Evolutionary conservation across 2,888 invertebrate species (phyloP).

Genomic region (Ganaspis brasiliensis): DNA sequence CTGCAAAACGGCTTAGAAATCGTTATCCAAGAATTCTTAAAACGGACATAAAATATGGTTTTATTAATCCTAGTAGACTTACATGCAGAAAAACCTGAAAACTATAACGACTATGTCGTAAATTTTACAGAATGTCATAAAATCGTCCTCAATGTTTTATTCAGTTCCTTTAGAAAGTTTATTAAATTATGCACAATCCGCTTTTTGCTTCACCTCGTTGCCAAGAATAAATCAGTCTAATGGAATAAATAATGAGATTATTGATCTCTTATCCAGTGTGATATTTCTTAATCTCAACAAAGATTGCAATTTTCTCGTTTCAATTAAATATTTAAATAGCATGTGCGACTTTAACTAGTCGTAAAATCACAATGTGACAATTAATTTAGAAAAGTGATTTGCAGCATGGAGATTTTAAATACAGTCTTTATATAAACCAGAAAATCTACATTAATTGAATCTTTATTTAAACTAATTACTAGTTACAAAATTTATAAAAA

Average conservation of each 20-base stretch:
- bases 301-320: not conserved
- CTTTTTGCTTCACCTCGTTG: not conserved
- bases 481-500: too few species aligned
- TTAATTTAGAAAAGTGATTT: too few species aligned
- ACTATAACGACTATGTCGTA: not conserved
- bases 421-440: too few species aligned
- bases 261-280: not conserved
- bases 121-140: slow-evolving; percentile 12
- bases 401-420: too few species aligned
- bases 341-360: too few species aligned
- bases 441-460: too few species aligned
- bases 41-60: too few species aligned
- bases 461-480: too few species aligned
- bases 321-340: not conserved
- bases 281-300: slow-evolving; percentile 5
- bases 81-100: not conserved
- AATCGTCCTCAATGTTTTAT: slow-evolving; percentile 4
- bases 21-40: too few species aligned
- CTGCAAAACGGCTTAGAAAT: too few species aligned
- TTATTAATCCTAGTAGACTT: too few species aligned
- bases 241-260: slow-evolving; percentile 16
- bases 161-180: slow-evolving; percentile 20
- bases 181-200: slow-evolving; percentile 1
- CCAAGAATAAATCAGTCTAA: slow-evolving; percentile 1
- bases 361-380: too few species aligned